Evolutionary conservation across 2,797 vertebrate species (phyloP).

Genomic region (Syngnathus acus): DNA sequence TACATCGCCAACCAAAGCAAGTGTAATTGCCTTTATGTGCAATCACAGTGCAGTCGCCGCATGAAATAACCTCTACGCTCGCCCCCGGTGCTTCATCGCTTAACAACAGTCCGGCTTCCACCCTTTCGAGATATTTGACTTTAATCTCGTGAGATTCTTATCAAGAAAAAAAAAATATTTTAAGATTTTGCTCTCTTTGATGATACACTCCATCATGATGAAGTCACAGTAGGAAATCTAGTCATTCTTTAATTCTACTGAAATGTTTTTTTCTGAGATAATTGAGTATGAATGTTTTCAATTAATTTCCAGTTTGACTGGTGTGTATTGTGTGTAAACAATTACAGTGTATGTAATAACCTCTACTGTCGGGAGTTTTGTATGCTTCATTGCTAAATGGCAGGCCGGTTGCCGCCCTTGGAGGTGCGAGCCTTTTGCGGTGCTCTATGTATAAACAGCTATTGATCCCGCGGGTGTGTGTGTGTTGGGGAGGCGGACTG

Average conservation of each 20-base stretch:
- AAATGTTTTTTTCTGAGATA: not conserved
- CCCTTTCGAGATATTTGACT: slow-evolving; percentile 43
- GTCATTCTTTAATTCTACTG: too few species aligned
- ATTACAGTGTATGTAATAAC: slow-evolving; percentile 39
- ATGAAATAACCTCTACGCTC: not conserved
- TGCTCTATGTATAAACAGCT: slow-evolving; percentile 69
- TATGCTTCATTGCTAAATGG: slow-evolving; percentile 35
- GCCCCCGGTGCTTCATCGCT: slow-evolving; percentile 29
- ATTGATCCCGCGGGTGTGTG: slow-evolving; percentile 62
- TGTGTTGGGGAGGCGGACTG: slow-evolving; percentile 53
- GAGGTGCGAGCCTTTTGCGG: slow-evolving; percentile 38
- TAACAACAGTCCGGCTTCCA: slow-evolving; percentile 18
- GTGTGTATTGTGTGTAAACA: slow-evolving; percentile 16
- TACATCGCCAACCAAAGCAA: slow-evolving; percentile 19
- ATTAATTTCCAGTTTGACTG: not conserved
- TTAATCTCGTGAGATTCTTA: slow-evolving; percentile 2
- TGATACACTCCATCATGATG: too few species aligned
- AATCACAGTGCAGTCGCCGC: slow-evolving; percentile 28
- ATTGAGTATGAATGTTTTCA: not conserved
- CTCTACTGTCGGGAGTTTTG: slow-evolving; percentile 31
- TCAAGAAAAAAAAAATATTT: not conserved
- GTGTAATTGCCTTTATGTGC: slow-evolving; percentile 24
- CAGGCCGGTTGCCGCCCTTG: slow-evolving; percentile 37
- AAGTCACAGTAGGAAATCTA: too few species aligned
- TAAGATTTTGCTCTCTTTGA: slow-evolving; percentile 6